Evolutionary conservation across 1,140 invertebrate genomes (phyloP).

Genomic region (Kradibia gibbosae): DNA sequence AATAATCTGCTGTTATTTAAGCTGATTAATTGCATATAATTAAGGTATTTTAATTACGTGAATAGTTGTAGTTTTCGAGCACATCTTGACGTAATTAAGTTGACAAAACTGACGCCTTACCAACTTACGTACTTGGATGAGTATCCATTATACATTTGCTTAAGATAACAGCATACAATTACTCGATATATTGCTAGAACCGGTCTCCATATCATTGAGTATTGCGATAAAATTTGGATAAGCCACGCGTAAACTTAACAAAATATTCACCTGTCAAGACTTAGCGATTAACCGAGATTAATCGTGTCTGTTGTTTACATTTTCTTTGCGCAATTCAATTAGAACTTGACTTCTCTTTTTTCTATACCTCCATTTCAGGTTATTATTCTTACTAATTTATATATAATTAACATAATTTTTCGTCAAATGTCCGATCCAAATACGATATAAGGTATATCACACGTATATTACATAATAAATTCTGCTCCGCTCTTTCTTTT

Average conservation of each 20-base stretch:
- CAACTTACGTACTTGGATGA: slow-evolving; percentile 28
- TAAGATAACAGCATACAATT: slow-evolving; percentile 8
- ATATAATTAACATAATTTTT: too few species aligned
- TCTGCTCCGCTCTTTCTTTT: not conserved
- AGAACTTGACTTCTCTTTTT: not conserved
- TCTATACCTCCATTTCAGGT: too few species aligned
- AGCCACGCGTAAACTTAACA: not conserved
- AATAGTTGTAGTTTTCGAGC: not conserved
- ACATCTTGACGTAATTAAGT: slow-evolving; percentile 36
- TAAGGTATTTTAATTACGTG: slow-evolving; percentile 24
- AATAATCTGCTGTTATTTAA: not conserved
- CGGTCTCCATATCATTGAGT: not conserved
- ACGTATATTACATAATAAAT: not conserved
- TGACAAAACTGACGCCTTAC: slow-evolving; percentile 33
- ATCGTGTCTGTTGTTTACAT: slow-evolving; percentile 9
- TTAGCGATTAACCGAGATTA: slow-evolving; percentile 28
- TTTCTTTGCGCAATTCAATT: slow-evolving; percentile 14
- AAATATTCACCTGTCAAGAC: not conserved
- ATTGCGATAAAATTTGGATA: slow-evolving; percentile 31
- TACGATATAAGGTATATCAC: not conserved
- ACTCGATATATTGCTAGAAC: not conserved
- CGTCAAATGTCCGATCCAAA: too few species aligned
- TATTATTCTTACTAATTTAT: not conserved
- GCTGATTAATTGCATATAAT: not conserved
- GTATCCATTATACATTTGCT: slow-evolving; percentile 27